Base-by-base conservation (phyloP, 1,140 invertebrate species). In the Bombus waltoni region DNA sequence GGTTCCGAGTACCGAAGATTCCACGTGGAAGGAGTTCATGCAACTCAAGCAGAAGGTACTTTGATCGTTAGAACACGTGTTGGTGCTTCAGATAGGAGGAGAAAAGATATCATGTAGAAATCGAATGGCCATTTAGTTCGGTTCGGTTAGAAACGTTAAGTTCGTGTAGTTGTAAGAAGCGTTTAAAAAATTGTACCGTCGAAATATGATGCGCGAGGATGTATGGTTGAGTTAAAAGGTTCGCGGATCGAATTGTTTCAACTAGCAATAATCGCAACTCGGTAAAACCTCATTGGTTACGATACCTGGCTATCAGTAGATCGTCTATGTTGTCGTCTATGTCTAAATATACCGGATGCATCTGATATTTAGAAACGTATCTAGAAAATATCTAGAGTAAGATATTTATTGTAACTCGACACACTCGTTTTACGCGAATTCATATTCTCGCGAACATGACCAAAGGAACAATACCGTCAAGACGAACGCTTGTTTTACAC, bases 221-320 rank as follows among this genome's bases (percentile, higher is more conserved):
- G 47, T 6, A 18, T 18, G 15, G 47, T 53, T 8, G 0, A 8
- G 47, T 53, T 22, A 8, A 0, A 53, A 2, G 6, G 47, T 6
- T 53, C 18, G 47, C 6, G 47, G 47, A 53, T 53, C 0, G 47
- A 53, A 5, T 53, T 53, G 47, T 97, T 97, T 97, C 97, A 97
- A 97, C 97, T 97, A 97, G 97, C 97, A 97, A 97, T 97, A 97
- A 97, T 97, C 97, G 97, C 97, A 97, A 97, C 97, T 97, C 97
- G 96, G 97, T 97, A 96, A 94, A 96, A 97, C 97, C 96, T 98
- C 97, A 98, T 97, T 96, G 97, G 97, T 98, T 97, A 97, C 97
- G 97, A 97, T 97, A 97, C 97, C 96, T 22, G 47, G 47, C 2
- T 22, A 8, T 53, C 47, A 0, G 66, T 59, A 59, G 57, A 28